Evolutionary conservation across 2,797 vertebrate species (phyloP), one percentile per base, ranked within the genome.

Genomic region (Ctenosaura bakeri): DNA sequence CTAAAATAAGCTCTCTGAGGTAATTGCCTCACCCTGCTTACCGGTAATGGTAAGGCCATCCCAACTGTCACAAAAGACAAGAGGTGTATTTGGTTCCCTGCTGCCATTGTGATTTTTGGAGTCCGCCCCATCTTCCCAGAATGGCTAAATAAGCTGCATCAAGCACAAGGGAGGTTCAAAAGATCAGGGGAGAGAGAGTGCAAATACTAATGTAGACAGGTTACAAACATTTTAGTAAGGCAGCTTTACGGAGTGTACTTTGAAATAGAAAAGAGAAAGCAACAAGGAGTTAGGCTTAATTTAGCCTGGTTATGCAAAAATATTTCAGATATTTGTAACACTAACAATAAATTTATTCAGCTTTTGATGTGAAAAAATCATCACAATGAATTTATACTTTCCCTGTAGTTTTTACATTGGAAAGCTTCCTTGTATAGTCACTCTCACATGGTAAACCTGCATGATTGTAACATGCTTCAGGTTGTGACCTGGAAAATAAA

Each of bases 71-170:
- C 59, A 78, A 35, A 35, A 78, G 35, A 73, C 82, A 89, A 73
- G 73, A 78, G 52, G 74, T 32, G 8, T 12, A 54, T 54, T 73
- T 26, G 38, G 26, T 71, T 56, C 12, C 73, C 82, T 42, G 52
- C 50, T 89, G n/a, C 29, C n/a, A 26, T 38, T 80, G 35, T 54
- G 3, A 79, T 26, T 85, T 85, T n/a, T 69, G 71, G 46, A 78
- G 14, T 81, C 64, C 10, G 18, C 77, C n/a, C 76, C 83, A 80
- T n/a, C 76, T 86, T 71, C 29, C 38, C 54, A 73, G 35, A 69
- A 50, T 8, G 66, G 35, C 26, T 69, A 59, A 79, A 80, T 90
- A 90, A 90, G 79, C 88, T 90, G 24, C 32, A 42, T 85, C 52
- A 56, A 90, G 83, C 76, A 71, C 77, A 74, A 71, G 89, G 83